A percentile compares a stretch with the other conserved stretches of the same genome.
phyloP scores from a whole-genome alignment of 2,888 invertebrate genomes.

The Acanthopleura granulata region DNA sequence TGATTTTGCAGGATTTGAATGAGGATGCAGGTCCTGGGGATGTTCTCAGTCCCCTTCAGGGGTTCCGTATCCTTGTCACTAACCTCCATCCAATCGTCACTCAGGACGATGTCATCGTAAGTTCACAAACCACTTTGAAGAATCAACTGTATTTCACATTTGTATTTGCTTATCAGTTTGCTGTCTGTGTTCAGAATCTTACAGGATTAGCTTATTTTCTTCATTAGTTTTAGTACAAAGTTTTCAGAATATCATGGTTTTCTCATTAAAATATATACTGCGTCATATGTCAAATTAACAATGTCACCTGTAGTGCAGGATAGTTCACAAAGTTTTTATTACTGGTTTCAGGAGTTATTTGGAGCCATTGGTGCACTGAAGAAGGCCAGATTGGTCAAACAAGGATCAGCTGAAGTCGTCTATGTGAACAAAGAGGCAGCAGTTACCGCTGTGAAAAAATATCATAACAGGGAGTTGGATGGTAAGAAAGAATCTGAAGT shows the following conservation, averaged over 20 bases:
- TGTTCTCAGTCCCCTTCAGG: conserved; percentile 69
- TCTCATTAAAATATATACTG: too few relatives aligned
- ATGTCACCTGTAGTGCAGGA: not conserved
- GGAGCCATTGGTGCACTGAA: conserved; percentile 91
- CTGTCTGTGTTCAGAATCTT: too few relatives aligned
- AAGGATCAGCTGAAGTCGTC: conserved; percentile 92
- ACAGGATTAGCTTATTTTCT: too few relatives aligned
- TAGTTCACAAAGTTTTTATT: not conserved
- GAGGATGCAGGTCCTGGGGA: conserved; percentile 31
- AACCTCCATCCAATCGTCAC: conserved; percentile 90
- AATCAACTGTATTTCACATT: too few relatives aligned
- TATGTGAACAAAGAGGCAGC: conserved; percentile 89
- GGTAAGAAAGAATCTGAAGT: conserved; percentile 70
- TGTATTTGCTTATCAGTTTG: too few relatives aligned
- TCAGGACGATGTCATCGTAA: conserved; percentile 89
- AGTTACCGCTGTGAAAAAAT: conserved; percentile 89
- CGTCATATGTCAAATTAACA: too few relatives aligned
- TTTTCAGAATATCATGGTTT: too few relatives aligned
- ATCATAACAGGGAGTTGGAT: conserved; percentile 93
- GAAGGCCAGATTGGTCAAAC: conserved; percentile 85
- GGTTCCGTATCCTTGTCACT: conserved; percentile 90
- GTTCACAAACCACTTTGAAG: conserved; percentile 30
- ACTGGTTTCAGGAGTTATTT: conserved; percentile 82
- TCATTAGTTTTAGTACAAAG: too few relatives aligned
- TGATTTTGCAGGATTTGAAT: conserved; percentile 14